Conservation (phyloP, 1,140 invertebrate species). For the Drosophila tristis region DNA sequence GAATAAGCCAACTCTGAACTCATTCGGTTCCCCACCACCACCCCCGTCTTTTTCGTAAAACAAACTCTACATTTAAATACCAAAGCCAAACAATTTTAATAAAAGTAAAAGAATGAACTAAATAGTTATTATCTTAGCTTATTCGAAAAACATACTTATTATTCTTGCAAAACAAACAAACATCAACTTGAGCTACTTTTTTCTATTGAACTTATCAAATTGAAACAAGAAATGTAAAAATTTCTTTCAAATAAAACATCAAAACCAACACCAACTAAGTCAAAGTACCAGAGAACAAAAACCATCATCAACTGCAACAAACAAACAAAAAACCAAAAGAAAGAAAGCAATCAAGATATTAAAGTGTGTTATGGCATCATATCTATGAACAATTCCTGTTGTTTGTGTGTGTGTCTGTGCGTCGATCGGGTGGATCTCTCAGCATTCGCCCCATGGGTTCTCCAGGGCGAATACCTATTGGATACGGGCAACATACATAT, state of each 20-base stretch:
- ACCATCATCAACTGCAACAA: conserved; percentile 13
- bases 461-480: too few species aligned
- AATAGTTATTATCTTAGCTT: conserved; percentile 84
- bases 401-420: conserved; percentile 59
- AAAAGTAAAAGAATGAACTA: conserved; percentile 83
- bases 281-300: conserved; percentile 35
- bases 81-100: conserved; percentile 79
- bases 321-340: conserved; percentile 23
- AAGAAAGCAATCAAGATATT: conserved; percentile 52
- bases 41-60: conserved; percentile 75
- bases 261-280: conserved; percentile 60
- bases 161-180: conserved; percentile 42
- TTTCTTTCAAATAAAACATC: conserved; percentile 79
- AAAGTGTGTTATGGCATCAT: conserved; percentile 75
- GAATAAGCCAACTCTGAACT: conserved; percentile 85
- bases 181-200: conserved; percentile 55
- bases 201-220: conserved; percentile 56
- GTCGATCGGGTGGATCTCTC: conserved; percentile 25
- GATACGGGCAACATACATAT: too few species aligned
- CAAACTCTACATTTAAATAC: conserved; percentile 78
- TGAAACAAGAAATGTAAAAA: conserved; percentile 65
- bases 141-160: conserved; percentile 57
- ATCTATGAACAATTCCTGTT: conserved; percentile 65
- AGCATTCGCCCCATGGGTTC: not conserved
- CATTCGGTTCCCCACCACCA: conserved; percentile 23